These are phyloP conservation scores for Pimephales promelas DNA, from an alignment of 2,113 vertebrate species.

Conservation along the genomic window DNA sequence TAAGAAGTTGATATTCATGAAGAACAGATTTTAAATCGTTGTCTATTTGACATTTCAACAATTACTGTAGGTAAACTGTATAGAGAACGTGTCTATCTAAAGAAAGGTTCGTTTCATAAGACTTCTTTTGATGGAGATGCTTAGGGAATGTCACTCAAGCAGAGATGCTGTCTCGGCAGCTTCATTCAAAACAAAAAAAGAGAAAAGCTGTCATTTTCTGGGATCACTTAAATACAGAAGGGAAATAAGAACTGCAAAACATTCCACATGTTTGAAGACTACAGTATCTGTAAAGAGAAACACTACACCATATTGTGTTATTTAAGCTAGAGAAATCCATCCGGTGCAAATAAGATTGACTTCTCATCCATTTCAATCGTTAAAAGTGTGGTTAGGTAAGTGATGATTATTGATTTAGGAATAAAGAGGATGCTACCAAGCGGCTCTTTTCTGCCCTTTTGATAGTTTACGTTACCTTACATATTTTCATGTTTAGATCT, in stretches of 20 bases:
- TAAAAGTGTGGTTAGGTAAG: background rate
- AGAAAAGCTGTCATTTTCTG: background rate
- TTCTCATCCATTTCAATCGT: background rate
- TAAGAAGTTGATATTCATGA: conserved; percentile 37
- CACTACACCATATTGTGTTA: background rate
- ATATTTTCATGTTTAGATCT: background rate
- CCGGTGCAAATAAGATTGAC: background rate
- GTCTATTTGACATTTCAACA: conserved; percentile 30
- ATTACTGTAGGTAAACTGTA: conserved; percentile 14
- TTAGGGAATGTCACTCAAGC: conserved; percentile 40
- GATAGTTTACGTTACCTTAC: background rate
- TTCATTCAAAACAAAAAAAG: background rate
- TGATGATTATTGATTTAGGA: background rate
- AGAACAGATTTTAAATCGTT: background rate
- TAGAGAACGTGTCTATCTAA: background rate
- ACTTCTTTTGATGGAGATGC: conserved; percentile 28
- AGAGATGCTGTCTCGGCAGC: background rate
- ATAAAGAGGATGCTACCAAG: background rate
- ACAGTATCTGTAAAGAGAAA: background rate
- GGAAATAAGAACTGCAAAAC: background rate
- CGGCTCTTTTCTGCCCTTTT: background rate
- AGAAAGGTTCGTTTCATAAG: conserved; percentile 14
- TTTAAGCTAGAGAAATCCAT: background rate
- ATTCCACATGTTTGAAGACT: background rate
- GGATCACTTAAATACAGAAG: background rate